A percentile compares a stretch with the other conserved stretches of the same genome.
Evolutionary conservation across 2,888 invertebrate species (phyloP).

Genomic region (Macroteleia sp.): DNA sequence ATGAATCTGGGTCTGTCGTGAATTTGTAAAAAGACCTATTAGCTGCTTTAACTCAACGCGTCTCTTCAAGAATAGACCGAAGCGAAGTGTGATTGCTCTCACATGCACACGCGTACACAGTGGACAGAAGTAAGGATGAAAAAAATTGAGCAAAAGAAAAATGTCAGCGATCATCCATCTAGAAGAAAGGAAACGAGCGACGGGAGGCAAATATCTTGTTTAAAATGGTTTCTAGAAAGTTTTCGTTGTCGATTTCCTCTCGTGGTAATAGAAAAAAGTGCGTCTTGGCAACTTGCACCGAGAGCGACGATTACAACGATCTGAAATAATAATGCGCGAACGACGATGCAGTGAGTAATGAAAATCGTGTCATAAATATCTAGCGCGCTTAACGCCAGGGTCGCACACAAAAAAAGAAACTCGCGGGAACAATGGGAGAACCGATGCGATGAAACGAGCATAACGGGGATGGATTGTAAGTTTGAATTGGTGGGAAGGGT

Average conservation of each 20-base stretch:
- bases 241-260: constrained; percentile 68
- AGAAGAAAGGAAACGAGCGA: constrained; percentile 23
- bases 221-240: constrained; percentile 62
- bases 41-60: constrained; percentile 2
- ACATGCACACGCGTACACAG: constrained; percentile 11
- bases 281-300: constrained; percentile 19
- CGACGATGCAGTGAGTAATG: constrained; percentile 45
- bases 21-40: constrained; percentile 29
- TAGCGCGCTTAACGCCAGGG: constrained; percentile 61
- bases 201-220: constrained; percentile 32
- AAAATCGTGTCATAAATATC: constrained; percentile 44
- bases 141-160: constrained; percentile 43
- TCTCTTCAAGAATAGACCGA: constrained; percentile 40
- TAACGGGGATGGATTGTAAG: constrained; percentile 66
- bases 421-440: constrained; percentile 76
- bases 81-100: constrained; percentile 16
- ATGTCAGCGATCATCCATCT: constrained; percentile 49
- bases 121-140: constrained; percentile 22
- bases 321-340: constrained; percentile 38
- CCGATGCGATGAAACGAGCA: constrained; percentile 74
- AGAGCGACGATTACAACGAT: constrained; percentile 26
- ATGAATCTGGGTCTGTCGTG: constrained; percentile 1
- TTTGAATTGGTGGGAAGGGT: constrained; percentile 60
- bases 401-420: constrained; percentile 65
- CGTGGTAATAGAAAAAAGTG: constrained; percentile 48